Conservation (phyloP, 2,797 vertebrate species). For the Coranthus polyacanthus region DNA sequence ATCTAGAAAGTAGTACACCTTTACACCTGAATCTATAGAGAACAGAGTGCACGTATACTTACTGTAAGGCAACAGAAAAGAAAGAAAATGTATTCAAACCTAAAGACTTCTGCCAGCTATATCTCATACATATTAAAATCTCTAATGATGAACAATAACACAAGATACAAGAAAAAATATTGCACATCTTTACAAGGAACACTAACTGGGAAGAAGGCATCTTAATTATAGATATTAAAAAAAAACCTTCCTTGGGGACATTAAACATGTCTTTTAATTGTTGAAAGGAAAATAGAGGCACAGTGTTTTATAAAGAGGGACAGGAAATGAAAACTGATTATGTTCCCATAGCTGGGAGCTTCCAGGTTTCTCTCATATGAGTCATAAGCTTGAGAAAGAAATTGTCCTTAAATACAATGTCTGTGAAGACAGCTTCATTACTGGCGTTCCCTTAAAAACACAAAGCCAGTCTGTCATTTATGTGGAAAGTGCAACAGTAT, state of each 20-base stretch:
- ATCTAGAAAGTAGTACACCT: no score
- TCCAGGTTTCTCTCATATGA: constrained; percentile 1
- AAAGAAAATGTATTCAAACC: no score
- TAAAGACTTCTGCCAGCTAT: no score
- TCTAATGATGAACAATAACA: no score
- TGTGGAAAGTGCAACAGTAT: neutral
- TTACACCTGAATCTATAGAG: no score
- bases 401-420: constrained; percentile 6
- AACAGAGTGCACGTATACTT: no score
- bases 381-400: neutral
- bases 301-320: constrained; percentile 4
- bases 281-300: constrained; percentile 15
- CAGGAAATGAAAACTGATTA: constrained; percentile 15
- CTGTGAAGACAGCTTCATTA: constrained; percentile 13
- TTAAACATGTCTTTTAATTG: constrained; percentile 28
- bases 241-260: neutral
- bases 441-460: neutral
- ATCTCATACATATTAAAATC: no score
- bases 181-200: no score
- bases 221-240: neutral
- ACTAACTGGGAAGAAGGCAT: no score
- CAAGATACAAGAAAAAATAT: no score
- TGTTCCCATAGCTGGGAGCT: neutral
- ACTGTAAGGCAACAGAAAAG: no score
- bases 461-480: neutral